Percentiles rank a stretch among this genome's conserved stretches.
phyloP scores from a whole-genome alignment of 2,888 invertebrate species.

The Exocentrus adspersus region DNA sequence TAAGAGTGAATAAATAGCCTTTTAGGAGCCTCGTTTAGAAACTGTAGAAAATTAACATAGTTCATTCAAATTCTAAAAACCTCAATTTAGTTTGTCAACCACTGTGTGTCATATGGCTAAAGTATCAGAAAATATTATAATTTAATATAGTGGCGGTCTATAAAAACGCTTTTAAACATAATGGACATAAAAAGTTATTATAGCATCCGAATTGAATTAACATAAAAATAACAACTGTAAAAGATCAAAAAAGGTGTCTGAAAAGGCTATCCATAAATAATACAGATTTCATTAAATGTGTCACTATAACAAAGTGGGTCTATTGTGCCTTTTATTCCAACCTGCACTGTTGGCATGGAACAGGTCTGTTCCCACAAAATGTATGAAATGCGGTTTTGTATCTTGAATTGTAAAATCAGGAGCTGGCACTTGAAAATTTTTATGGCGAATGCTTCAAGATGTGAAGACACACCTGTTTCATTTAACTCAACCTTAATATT shows the following conservation, averaged over 20 bases:
- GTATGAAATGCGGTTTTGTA: slow-evolving; percentile 35
- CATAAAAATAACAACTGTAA: slow-evolving; percentile 49
- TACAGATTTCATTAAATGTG: slow-evolving; percentile 58
- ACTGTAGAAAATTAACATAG: slow-evolving; percentile 13
- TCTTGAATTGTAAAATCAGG: slow-evolving; percentile 14
- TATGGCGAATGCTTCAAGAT: slow-evolving; percentile 3
- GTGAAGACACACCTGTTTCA: slow-evolving; percentile 23
- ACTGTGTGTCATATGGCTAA: slow-evolving; percentile 22
- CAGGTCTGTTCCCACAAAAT: slow-evolving; percentile 39
- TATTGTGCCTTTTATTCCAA: slow-evolving; percentile 51
- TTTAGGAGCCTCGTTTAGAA: too few relatives aligned
- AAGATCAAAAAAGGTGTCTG: slow-evolving; percentile 40
- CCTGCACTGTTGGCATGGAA: slow-evolving; percentile 37
- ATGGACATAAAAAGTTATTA: slow-evolving; percentile 47
- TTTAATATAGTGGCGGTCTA: slow-evolving; percentile 24
- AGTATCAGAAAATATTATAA: slow-evolving; percentile 16
- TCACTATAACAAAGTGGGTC: slow-evolving; percentile 58
- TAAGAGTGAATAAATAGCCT: too few relatives aligned
- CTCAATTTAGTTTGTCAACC: slow-evolving; percentile 9
- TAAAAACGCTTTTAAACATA: slow-evolving; percentile 40
- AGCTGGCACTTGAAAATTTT: slow-evolving; percentile 20
- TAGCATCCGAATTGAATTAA: slow-evolving; percentile 45
- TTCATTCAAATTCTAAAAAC: slow-evolving; percentile 20
- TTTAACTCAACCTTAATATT: neutral
- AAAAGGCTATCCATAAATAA: slow-evolving; percentile 54